Conservation (phyloP, 2,888 invertebrate species). For the Aphrophora alni region DNA sequence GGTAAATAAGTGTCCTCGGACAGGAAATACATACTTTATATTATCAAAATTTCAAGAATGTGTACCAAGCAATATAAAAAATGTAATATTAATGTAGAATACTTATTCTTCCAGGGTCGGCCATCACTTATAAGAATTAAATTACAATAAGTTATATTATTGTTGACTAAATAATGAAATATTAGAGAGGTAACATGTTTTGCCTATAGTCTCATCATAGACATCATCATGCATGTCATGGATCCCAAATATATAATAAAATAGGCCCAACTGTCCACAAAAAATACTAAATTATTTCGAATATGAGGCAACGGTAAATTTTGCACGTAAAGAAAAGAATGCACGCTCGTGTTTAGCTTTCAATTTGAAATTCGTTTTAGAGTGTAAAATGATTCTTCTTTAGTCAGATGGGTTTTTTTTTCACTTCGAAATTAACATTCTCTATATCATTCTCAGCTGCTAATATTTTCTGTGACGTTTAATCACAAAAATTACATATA, state of each 20-base stretch:
- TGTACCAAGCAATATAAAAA: constrained; percentile 18
- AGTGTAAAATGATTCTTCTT: constrained; percentile 17
- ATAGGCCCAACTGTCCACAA: constrained; percentile 13
- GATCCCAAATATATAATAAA: constrained; percentile 17
- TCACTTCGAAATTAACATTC: constrained; percentile 13
- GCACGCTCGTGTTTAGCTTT: constrained; percentile 17
- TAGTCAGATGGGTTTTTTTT: constrained; percentile 12
- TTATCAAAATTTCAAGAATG: constrained; percentile 4
- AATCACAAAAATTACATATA: constrained; percentile 16
- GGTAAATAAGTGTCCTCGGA: constrained; percentile 14
- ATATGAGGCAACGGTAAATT: constrained; percentile 21
- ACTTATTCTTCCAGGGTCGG: background rate
- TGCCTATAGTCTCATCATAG: constrained; percentile 18
- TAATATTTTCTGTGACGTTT: constrained; percentile 15
- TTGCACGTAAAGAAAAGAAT: constrained; percentile 16
- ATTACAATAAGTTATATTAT: constrained; percentile 16
- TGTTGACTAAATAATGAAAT: constrained; percentile 17
- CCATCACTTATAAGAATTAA: constrained; percentile 23
- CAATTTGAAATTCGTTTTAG: constrained; percentile 18
- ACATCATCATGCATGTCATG: constrained; percentile 22
- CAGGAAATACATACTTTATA: constrained; percentile 17
- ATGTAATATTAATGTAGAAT: constrained; percentile 16
- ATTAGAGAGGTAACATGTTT: background rate
- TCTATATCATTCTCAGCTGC: constrained; percentile 12
- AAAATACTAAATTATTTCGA: constrained; percentile 20